Evolutionary conservation across 2,113 vertebrate species (phyloP), one percentile per base, ranked within the genome.

Genomic region (Coreoperca whiteheadi): DNA sequence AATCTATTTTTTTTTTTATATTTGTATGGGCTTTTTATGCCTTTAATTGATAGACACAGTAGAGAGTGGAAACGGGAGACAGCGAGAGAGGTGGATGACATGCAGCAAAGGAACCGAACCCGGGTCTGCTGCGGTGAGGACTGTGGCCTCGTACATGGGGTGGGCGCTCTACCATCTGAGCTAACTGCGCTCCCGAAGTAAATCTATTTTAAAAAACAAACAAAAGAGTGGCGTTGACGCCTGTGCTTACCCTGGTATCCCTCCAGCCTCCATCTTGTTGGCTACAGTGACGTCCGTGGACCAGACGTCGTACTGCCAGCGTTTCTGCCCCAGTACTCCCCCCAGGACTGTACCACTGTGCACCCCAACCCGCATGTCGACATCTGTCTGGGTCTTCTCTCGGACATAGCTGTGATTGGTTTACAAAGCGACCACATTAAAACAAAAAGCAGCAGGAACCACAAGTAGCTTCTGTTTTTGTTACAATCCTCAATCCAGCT

Each of bases 271-370:
- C 98, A 99, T 98, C 93, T 99, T 99, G 93, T 99, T 99, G 81
- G 98, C 98, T 77, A 99, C 96, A 0, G 98, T 99, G 85, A 99
- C 98, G 0, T 99, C 98, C 0, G 97, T 98, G 25, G 98, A 99
- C 98, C 97, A 99, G 28, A 99, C 98, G 0, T 99, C 98, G 0
- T 98, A 99, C 90, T 99, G 98, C 98, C 98, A 99, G 56, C 97
- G 97, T 65, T 98, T 98, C 95, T 99, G 98, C 25, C 98, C 98
- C 59, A 99, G 95, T 10, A 99, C 98, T 0, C 98, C 98, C 0
- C 98, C 98, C 67, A 99, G 96, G 66, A 99, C 98, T 0, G 97
- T 97, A 4, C 98, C 98, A 0, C 96, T 98, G 94, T 99, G 98
- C 39, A 99, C 97, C 0, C 98, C 98, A 0, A 99, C 98, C 0